phyloP scores from a whole-genome alignment of 2,888 invertebrate genomes.

The Shargacucullia verbasci region DNA sequence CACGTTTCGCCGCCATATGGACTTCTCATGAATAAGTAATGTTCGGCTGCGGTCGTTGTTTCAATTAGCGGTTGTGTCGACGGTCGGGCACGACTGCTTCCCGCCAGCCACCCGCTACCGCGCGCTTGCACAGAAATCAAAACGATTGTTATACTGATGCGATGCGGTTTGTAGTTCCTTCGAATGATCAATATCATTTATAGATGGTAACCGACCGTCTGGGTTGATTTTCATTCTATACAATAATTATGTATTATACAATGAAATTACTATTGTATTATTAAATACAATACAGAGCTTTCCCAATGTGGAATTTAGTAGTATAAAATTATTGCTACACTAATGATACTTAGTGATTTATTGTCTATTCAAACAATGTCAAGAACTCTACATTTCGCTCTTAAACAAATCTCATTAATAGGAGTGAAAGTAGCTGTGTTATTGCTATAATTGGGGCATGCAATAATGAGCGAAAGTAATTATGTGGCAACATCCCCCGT shows the following conservation, averaged over 20 bases:
- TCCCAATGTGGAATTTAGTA: not conserved
- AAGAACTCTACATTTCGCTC: constrained; percentile 22
- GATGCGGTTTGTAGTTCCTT: constrained; percentile 33
- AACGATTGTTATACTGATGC: constrained; percentile 57
- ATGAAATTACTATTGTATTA: too few species aligned
- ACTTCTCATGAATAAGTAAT: constrained; percentile 89
- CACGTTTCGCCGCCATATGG: constrained; percentile 87
- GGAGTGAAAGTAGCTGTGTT: constrained; percentile 46
- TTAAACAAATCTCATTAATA: constrained; percentile 30
- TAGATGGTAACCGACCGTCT: not conserved
- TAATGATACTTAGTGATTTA: constrained; percentile 6
- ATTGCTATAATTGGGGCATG: constrained; percentile 58
- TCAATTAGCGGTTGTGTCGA: constrained; percentile 88
- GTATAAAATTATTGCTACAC: not conserved
- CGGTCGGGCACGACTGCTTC: constrained; percentile 77
- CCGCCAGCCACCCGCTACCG: constrained; percentile 59
- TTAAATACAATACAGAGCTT: too few species aligned
- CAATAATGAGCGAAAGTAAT: constrained; percentile 79
- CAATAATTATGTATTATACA: too few species aligned
- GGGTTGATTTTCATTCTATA: not conserved
- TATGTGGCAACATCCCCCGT: constrained; percentile 83
- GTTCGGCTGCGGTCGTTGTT: constrained; percentile 86
- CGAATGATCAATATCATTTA: not conserved
- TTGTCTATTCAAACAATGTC: constrained; percentile 26
- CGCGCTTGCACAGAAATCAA: constrained; percentile 56